Percentiles rank a stretch among this genome's conserved stretches.
These are phyloP conservation scores for Pycnomerus fuliginosus DNA, from an alignment of 2,888 invertebrate genomes.

Conservation along the genomic window DNA sequence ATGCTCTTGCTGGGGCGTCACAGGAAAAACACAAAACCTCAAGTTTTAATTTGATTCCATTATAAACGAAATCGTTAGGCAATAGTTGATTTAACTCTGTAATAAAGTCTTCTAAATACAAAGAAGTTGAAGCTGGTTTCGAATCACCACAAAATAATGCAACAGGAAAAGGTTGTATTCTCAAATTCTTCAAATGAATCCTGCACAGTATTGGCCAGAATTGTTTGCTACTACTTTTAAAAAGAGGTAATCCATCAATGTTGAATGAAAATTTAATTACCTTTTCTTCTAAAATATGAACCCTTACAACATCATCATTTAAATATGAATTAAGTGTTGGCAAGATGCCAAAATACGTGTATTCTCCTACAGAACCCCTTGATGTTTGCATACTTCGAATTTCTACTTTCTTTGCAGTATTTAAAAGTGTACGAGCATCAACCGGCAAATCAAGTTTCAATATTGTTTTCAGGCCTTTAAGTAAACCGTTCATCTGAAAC, in stretches of 20 bases:
- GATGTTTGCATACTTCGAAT: not conserved
- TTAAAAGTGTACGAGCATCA: not conserved
- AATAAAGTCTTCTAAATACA: constrained; percentile 17
- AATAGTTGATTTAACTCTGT: constrained; percentile 20
- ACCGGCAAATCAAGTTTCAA: not conserved
- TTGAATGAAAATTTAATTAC: constrained; percentile 21
- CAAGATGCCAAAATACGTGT: not conserved
- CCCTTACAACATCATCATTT: not conserved
- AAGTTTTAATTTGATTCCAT: constrained; percentile 11
- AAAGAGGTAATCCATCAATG: constrained; percentile 31
- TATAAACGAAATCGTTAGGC: constrained; percentile 7
- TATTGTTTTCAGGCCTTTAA: not conserved
- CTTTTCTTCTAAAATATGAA: not conserved
- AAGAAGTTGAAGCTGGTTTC: constrained; percentile 27
- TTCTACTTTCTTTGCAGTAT: not conserved
- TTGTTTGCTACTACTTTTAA: constrained; percentile 28
- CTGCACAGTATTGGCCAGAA: constrained; percentile 32
- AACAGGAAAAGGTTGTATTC: constrained; percentile 8
- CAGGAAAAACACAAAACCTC: constrained; percentile 27
- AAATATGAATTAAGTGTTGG: not conserved
- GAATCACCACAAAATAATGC: constrained; percentile 24
- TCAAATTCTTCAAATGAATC: constrained; percentile 2
- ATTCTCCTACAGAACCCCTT: not conserved
- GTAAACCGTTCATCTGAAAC: too few relatives aligned
- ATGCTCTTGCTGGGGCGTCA: constrained; percentile 37